Percentiles rank a stretch among this genome's conserved stretches.
Evolutionary conservation across 1,140 invertebrate species (phyloP).

Genomic region (Ladona fulva): DNA sequence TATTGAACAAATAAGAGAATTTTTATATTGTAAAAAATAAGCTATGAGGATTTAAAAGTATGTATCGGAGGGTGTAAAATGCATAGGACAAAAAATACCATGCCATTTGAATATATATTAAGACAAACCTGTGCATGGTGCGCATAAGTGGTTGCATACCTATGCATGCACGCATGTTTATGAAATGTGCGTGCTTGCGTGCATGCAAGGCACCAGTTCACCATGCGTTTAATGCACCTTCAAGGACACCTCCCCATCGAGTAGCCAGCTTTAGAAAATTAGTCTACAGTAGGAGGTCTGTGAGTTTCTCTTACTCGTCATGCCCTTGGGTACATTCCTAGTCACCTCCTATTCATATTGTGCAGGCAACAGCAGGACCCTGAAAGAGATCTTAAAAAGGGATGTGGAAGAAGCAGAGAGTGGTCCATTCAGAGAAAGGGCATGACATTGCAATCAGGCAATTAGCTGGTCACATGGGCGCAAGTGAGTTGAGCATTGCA

Average conservation of each 20-base stretch:
- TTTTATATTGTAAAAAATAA: not conserved
- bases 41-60: not conserved
- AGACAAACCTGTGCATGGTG: not conserved
- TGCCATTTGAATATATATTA: not conserved
- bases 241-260: not conserved
- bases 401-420: too few species aligned
- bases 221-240: not conserved
- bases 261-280: not conserved
- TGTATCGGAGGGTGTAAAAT: not conserved
- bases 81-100: not conserved
- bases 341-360: too few species aligned
- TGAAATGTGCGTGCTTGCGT: not conserved
- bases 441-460: too few species aligned
- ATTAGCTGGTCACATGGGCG: too few species aligned
- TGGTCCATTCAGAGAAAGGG: too few species aligned
- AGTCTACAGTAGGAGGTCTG: too few species aligned
- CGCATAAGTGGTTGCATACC: not conserved
- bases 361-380: too few species aligned
- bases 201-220: not conserved
- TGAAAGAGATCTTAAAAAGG: too few species aligned
- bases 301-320: too few species aligned
- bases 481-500: not conserved
- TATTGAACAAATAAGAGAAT: constrained; percentile 8
- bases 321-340: too few species aligned
- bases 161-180: not conserved